Evolutionary conservation across 2,888 invertebrate species (phyloP).

Genomic region (Teinopalpus imperialis): DNA sequence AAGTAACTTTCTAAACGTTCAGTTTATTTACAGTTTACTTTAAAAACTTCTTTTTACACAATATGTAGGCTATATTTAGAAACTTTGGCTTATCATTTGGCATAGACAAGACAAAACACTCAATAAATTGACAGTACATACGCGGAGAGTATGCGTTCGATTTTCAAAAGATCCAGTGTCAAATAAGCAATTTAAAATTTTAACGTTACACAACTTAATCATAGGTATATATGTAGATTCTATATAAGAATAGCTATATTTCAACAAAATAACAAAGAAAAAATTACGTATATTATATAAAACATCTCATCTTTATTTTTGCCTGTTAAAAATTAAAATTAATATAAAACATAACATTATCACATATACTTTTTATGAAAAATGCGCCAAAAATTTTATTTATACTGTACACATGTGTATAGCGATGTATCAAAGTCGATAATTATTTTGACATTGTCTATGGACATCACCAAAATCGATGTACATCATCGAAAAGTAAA

Average conservation of each 20-base stretch:
- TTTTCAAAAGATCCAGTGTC: slow-evolving; percentile 53
- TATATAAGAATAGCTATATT: slow-evolving; percentile 58
- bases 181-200: slow-evolving; percentile 35
- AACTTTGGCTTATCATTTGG: slow-evolving; percentile 76
- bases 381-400: neutral
- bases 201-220: slow-evolving; percentile 40
- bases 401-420: slow-evolving; percentile 6
- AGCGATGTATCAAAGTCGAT: slow-evolving; percentile 14
- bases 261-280: slow-evolving; percentile 48
- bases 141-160: slow-evolving; percentile 25
- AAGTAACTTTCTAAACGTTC: slow-evolving; percentile 16
- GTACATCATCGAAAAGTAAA: too few relatives aligned
- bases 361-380: neutral
- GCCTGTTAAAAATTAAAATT: slow-evolving; percentile 32
- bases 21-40: slow-evolving; percentile 27
- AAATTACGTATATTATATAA: slow-evolving; percentile 48
- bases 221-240: slow-evolving; percentile 48
- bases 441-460: slow-evolving; percentile 25
- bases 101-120: slow-evolving; percentile 55
- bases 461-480: neutral
- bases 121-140: slow-evolving; percentile 23
- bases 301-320: slow-evolving; percentile 53
- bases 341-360: too few relatives aligned
- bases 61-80: slow-evolving; percentile 41
- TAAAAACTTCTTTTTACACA: slow-evolving; percentile 29